phyloP scores from a whole-genome alignment of 2,888 invertebrate species.

The Petrolisthes cinctipes region DNA sequence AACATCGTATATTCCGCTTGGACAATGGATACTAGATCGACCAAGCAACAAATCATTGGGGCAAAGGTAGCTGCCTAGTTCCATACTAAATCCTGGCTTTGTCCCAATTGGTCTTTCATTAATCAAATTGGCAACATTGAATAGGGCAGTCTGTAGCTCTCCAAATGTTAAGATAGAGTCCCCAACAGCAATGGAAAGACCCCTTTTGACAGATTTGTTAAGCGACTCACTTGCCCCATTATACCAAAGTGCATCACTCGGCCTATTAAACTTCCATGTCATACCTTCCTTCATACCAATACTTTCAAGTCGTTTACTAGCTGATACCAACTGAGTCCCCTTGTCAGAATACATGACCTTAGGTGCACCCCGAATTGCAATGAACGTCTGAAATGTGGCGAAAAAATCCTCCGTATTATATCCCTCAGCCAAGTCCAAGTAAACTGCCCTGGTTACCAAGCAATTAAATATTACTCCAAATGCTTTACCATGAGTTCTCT shows the following conservation, averaged over 20 bases:
- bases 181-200: too few species aligned
- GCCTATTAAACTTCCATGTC: neutral
- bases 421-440: constrained; percentile 29
- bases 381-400: constrained; percentile 4
- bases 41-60: constrained; percentile 6
- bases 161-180: too few species aligned
- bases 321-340: neutral
- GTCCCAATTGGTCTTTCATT: constrained; percentile 9
- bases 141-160: too few species aligned
- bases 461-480: neutral
- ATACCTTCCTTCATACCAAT: constrained; percentile 8
- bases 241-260: too few species aligned
- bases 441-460: neutral
- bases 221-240: too few species aligned
- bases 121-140: neutral
- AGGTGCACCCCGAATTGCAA: neutral
- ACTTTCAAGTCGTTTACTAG: neutral
- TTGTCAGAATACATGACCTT: constrained; percentile 1
- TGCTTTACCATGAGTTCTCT: neutral
- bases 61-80: constrained; percentile 20
- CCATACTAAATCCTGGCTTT: constrained; percentile 13
- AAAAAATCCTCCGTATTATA: neutral
- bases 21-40: neutral
- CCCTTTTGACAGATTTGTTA: too few species aligned
- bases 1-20: neutral